Conservation (phyloP, 2,797 vertebrate species). For the Crenichthys baileyi region DNA sequence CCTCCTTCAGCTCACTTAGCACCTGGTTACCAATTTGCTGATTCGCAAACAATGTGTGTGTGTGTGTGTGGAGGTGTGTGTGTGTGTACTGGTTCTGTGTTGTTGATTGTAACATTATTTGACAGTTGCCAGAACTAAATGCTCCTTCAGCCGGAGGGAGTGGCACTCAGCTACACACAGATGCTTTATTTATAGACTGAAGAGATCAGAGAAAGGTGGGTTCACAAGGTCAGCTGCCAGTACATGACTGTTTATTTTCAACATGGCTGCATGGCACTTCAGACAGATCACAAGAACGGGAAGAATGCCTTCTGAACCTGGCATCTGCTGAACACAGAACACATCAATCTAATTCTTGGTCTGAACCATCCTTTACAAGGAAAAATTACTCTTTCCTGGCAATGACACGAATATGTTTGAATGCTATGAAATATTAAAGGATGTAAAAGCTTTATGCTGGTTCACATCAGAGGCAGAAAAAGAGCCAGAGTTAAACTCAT, state of each 20-base stretch:
- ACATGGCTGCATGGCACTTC: conserved; percentile 32
- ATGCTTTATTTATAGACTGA: conserved; percentile 68
- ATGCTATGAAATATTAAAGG: not conserved
- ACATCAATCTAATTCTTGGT: conserved; percentile 19
- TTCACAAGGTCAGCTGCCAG: conserved; percentile 44
- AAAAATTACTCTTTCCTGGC: not conserved
- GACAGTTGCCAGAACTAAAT: conserved; percentile 70
- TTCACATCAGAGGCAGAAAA: not conserved
- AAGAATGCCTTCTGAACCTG: conserved; percentile 15
- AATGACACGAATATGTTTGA: not conserved
- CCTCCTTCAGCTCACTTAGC: not conserved
- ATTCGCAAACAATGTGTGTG: not conserved
- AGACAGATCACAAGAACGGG: conserved; percentile 28
- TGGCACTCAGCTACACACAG: conserved; percentile 46
- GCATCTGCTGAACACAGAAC: not conserved
- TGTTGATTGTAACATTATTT: conserved; percentile 53
- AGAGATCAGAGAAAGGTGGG: conserved; percentile 41
- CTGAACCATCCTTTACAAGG: not conserved
- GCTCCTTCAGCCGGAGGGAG: conserved; percentile 53
- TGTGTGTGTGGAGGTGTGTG: not conserved
- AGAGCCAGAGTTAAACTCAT: not conserved
- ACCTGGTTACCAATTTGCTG: not conserved
- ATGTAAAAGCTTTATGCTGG: not conserved
- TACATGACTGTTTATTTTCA: conserved; percentile 40
- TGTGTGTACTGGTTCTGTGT: conserved; percentile 36